phyloP scores from a whole-genome alignment of 2,113 vertebrate species.

The Abramis brama region DNA sequence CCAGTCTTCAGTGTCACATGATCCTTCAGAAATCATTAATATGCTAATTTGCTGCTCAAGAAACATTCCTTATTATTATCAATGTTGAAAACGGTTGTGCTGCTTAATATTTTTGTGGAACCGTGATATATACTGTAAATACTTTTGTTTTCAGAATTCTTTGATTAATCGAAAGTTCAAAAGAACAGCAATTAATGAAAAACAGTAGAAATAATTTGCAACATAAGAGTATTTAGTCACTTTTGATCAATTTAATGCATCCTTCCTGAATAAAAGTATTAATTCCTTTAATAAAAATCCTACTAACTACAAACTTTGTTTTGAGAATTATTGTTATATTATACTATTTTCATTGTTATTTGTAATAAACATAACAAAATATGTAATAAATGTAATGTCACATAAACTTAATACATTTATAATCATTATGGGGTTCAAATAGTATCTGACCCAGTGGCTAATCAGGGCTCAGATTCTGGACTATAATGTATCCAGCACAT shows the following conservation, averaged over 20 bases:
- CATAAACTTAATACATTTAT: conserved; percentile 1
- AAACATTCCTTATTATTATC: neutral
- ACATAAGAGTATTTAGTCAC: too few species aligned
- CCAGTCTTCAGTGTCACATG: neutral
- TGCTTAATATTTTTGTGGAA: neutral
- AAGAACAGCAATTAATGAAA: too few species aligned
- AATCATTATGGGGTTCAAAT: conserved; percentile 6
- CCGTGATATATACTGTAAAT: neutral
- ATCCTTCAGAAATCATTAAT: neutral
- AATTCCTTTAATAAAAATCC: too few species aligned
- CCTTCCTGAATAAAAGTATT: too few species aligned
- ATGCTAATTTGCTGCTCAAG: neutral
- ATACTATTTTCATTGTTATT: neutral
- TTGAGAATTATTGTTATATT: too few species aligned
- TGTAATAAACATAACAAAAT: neutral
- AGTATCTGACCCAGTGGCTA: conserved; percentile 35
- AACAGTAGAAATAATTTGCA: too few species aligned
- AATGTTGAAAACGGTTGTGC: neutral
- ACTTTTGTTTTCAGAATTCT: neutral
- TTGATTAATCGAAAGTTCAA: neutral
- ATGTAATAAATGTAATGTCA: conserved; percentile 16
- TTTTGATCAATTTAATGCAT: too few species aligned
- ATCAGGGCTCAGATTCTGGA: conserved; percentile 36
- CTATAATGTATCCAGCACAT: conserved; percentile 24
- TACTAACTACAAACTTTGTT: too few species aligned